Base-by-base conservation (phyloP, 1,140 invertebrate species). In the Drosophila mauritiana region DNA sequence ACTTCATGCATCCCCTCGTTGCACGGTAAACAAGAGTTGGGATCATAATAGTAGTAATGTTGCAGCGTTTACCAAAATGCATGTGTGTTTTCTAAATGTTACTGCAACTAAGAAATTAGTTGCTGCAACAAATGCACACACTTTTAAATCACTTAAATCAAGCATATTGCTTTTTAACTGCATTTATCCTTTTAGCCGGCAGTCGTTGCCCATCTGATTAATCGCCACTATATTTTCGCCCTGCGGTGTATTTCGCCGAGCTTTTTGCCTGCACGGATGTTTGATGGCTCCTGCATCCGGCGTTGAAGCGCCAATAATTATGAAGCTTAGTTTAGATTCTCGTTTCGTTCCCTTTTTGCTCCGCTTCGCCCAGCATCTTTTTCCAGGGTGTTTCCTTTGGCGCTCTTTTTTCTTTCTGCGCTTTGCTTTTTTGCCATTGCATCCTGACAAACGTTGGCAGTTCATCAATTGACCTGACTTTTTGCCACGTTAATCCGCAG, bases 251-350 rank as follows among this genome's bases (percentile, higher is more conserved):
- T 8, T 22, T 27, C 0, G 55, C 10, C 42, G 15, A 37, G 36
- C 1, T 27, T 34, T 48, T 7, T 7, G 27, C 4, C 27, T 42
- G 25, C 31, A 20, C 53, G 31, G 58, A 36, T 58, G 20, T 48
- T 37, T 27, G 36, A 65, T 51, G 48, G 51, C 46, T 37, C 59
- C 78, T 73, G 73, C 84, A 89, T 89, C 84, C 80, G 79, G 61
- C 76, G 54, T 64, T 82, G 82, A 82, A 86, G 58, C 79, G 72
- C 70, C 80, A 83, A 88, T 86, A 89, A 89, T 88, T 88, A 88
- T 88, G 79, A 64, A 73, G 62, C 78, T 67, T 77, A 77, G 48
- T 43, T 72, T 85, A 49, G 61, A 12, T 59, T 54, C 52, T 56
- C 37, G 5, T 55, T 36, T 3, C 11, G 1, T 13, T 37, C 36